Conservation (phyloP, 2,888 invertebrate species). For the Heterodera filipjevi region DNA sequence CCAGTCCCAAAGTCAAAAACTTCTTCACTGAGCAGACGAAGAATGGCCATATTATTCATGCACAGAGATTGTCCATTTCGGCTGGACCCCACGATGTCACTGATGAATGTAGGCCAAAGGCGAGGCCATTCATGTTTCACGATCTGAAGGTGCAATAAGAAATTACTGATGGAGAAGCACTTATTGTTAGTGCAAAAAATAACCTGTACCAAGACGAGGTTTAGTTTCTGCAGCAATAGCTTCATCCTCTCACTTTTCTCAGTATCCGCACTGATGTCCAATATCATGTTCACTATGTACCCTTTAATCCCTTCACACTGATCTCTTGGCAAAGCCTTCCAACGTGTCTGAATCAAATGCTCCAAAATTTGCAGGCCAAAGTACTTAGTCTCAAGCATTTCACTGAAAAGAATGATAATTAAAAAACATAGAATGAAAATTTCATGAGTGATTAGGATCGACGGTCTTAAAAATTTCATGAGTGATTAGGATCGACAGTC, state of each 20-base stretch:
- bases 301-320: slow-evolving; percentile 99
- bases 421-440: too few relatives aligned
- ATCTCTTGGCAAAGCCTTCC: slow-evolving; percentile 96
- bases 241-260: slow-evolving; percentile 86
- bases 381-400: slow-evolving; percentile 96
- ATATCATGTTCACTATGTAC: slow-evolving; percentile 96
- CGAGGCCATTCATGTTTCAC: slow-evolving; percentile 99
- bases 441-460: too few relatives aligned
- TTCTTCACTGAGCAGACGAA: slow-evolving; percentile 95
- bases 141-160: slow-evolving; percentile 71
- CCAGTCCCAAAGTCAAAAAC: slow-evolving; percentile 98
- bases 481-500: too few relatives aligned
- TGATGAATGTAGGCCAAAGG: slow-evolving; percentile 98
- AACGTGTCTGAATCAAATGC: slow-evolving; percentile 95
- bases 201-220: slow-evolving; percentile 96
- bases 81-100: slow-evolving; percentile 97
- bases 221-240: slow-evolving; percentile 94
- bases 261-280: slow-evolving; percentile 93
- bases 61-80: slow-evolving; percentile 98
- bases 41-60: slow-evolving; percentile 98
- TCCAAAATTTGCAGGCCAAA: slow-evolving; percentile 98
- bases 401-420: slow-evolving; percentile 69
- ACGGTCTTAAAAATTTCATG: too few relatives aligned
- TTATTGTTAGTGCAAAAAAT: too few relatives aligned
- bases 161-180: neutral